Evolutionary conservation across 2,113 vertebrate species (phyloP).

Genomic region (Pica pica): DNA sequence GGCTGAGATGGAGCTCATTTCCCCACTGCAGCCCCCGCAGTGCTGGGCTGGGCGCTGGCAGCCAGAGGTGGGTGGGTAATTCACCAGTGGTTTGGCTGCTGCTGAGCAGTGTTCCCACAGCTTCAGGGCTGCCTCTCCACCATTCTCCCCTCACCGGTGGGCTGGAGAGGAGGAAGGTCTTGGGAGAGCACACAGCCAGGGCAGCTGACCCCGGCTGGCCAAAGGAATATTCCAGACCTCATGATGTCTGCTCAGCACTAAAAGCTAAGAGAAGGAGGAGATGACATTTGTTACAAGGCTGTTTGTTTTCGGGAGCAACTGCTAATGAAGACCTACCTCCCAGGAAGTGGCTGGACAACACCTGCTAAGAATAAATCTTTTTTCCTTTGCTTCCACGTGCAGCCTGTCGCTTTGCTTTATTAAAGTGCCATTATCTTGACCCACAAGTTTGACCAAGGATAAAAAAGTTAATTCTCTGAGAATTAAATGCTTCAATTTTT

Average conservation of each 20-base stretch:
- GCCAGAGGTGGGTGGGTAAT: too few species aligned
- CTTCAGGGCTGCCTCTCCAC: background rate
- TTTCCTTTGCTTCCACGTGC: background rate
- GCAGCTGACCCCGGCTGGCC: background rate
- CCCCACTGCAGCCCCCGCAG: background rate
- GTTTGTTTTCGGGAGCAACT: background rate
- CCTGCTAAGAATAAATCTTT: background rate
- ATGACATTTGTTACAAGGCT: background rate
- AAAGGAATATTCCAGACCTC: background rate
- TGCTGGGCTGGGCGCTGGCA: background rate
- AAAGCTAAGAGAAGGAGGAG: background rate
- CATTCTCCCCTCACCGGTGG: rapidly evolving
- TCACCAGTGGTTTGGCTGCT: background rate
- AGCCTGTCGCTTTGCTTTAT: background rate
- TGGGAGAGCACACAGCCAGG: background rate
- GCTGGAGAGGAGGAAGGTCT: background rate
- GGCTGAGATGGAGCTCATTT: background rate
- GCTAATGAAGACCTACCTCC: background rate
- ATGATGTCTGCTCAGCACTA: background rate
- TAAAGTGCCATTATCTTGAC: background rate
- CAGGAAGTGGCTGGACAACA: background rate
- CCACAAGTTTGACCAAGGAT: background rate
- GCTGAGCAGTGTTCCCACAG: background rate
- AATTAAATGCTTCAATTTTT: background rate
- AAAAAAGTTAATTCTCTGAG: background rate